phyloP scores from a whole-genome alignment of 2,888 invertebrate genomes.

The Phasia obesa region DNA sequence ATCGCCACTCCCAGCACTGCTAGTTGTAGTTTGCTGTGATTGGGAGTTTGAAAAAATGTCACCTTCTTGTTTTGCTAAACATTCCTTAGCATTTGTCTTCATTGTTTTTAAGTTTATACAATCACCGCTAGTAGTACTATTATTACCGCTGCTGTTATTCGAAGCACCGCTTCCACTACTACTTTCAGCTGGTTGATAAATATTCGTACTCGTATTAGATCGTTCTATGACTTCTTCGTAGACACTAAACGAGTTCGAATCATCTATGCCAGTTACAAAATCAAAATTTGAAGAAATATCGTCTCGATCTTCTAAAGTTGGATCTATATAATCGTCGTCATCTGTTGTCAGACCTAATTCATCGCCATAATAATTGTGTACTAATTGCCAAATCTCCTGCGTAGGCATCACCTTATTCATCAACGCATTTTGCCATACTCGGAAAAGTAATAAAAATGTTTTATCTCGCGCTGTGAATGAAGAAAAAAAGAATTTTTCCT shows the following conservation, averaged over 20 bases:
- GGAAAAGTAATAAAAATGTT: constrained; percentile 96
- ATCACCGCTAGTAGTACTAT: constrained; percentile 76
- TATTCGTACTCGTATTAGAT: constrained; percentile 61
- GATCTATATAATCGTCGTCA: constrained; percentile 92
- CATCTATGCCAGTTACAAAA: constrained; percentile 76
- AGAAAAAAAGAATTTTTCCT: constrained; percentile 95
- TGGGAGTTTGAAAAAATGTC: constrained; percentile 32
- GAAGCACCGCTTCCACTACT: constrained; percentile 52
- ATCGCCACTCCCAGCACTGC: constrained; percentile 48
- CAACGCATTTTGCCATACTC: constrained; percentile 97
- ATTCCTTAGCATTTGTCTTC: constrained; percentile 79
- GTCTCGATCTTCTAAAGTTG: constrained; percentile 78
- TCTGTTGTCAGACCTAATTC: constrained; percentile 96
- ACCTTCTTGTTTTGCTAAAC: constrained; percentile 77
- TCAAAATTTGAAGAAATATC: constrained; percentile 72
- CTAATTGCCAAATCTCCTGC: constrained; percentile 94
- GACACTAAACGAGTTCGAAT: constrained; percentile 55
- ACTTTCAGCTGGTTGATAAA: constrained; percentile 69
- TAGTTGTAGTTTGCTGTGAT: constrained; percentile 8
- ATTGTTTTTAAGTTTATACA: constrained; percentile 63
- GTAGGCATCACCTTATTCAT: constrained; percentile 93
- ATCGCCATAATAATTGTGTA: constrained; percentile 96
- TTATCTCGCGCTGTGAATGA: constrained; percentile 97
- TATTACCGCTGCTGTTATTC: constrained; percentile 72
- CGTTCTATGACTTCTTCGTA: constrained; percentile 40